Percentiles rank a stretch among this genome's conserved stretches.
phyloP scores from a whole-genome alignment of 1,140 invertebrate species.

The Scaptomyza montana region DNA sequence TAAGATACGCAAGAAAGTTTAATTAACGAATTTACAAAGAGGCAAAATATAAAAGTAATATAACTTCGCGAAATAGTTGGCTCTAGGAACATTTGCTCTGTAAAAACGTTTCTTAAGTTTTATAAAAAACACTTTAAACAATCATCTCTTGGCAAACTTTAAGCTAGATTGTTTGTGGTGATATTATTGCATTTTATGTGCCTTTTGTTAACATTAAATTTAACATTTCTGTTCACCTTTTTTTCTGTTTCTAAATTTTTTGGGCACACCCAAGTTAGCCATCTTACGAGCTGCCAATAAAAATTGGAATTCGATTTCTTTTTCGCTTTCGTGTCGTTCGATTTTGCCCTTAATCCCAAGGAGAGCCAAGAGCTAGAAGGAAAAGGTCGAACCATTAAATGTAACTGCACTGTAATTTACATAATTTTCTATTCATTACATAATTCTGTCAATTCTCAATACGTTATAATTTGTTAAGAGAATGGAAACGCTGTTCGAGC shows the following conservation, averaged over 20 bases:
- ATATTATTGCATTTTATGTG: constrained; percentile 41
- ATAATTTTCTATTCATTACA: constrained; percentile 84
- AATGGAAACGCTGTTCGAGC: constrained; percentile 30
- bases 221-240: constrained; percentile 6
- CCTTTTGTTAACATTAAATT: constrained; percentile 13
- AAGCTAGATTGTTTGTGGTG: not conserved
- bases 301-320: constrained; percentile 48
- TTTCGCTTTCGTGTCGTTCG: constrained; percentile 9
- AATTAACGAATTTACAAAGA: constrained; percentile 7
- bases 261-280: not conserved
- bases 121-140: not conserved
- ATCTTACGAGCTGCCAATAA: constrained; percentile 49
- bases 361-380: not conserved
- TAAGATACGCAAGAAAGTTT: not conserved
- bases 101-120: not conserved
- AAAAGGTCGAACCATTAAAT: constrained; percentile 82
- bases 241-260: not conserved
- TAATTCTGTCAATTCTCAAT: constrained; percentile 84
- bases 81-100: not conserved
- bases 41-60: not conserved
- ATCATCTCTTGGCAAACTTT: not conserved
- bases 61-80: not conserved
- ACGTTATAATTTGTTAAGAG: constrained; percentile 82
- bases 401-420: constrained; percentile 83
- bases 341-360: constrained; percentile 7